Evolutionary conservation across 2,797 vertebrate genomes (phyloP).

Genomic region (Sciaenops ocellatus): DNA sequence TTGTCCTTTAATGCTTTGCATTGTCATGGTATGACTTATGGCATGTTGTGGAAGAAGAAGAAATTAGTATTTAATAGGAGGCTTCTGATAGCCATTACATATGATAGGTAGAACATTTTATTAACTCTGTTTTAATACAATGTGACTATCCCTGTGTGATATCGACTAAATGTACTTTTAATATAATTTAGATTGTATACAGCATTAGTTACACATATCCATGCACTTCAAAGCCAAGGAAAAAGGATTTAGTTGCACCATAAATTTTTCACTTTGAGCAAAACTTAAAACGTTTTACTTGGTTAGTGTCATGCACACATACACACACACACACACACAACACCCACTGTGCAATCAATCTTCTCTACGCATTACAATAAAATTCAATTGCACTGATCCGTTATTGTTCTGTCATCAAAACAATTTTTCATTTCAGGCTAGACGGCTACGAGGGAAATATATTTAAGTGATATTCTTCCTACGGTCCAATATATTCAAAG

Average conservation of each 20-base stretch:
- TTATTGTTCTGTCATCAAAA: constrained; percentile 52
- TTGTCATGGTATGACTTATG: not conserved
- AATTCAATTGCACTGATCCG: constrained; percentile 39
- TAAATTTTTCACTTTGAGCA: constrained; percentile 7
- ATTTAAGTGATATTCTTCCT: constrained; percentile 25
- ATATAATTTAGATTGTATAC: not conserved
- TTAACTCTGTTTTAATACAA: not conserved
- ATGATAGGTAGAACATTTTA: not conserved
- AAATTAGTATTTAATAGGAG: not conserved
- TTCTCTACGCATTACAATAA: constrained; percentile 24
- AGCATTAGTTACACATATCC: not conserved
- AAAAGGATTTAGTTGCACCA: not conserved
- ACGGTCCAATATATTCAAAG: constrained; percentile 31
- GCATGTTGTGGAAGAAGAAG: not conserved
- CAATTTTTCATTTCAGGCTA: constrained; percentile 28
- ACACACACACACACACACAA: constrained; percentile 10
- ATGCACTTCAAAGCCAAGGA: not conserved
- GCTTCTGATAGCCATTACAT: not conserved
- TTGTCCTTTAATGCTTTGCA: not conserved
- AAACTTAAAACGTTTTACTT: not conserved
- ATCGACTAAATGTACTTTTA: not conserved
- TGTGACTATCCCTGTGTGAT: not conserved
- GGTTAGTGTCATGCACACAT: not conserved
- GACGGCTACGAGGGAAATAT: constrained; percentile 12
- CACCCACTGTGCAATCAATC: constrained; percentile 26